These are phyloP conservation scores for Synodontis membranacea DNA, from an alignment of 2,113 vertebrate species.

Conservation along the genomic window DNA sequence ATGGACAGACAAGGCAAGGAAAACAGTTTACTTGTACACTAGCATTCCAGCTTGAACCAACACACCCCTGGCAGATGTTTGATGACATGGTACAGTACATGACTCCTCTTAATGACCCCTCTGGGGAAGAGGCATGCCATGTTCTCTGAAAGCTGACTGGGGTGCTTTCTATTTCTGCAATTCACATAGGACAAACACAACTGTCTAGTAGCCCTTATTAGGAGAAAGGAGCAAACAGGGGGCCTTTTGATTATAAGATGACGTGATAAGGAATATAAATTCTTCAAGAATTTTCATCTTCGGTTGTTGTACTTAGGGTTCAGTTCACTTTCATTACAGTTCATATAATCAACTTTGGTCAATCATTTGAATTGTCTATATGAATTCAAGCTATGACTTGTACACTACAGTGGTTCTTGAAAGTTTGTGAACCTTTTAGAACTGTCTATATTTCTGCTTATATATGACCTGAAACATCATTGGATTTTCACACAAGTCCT, in stretches of 20 bases:
- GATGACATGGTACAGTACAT: slow-evolving; percentile 51
- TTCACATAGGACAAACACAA: slow-evolving; percentile 28
- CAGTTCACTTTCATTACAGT: neutral
- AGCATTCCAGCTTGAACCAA: slow-evolving; percentile 38
- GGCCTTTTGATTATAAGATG: neutral
- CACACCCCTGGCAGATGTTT: slow-evolving; percentile 52
- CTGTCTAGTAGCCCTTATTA: slow-evolving; percentile 18
- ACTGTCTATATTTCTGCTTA: too few relatives aligned
- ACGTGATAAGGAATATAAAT: neutral
- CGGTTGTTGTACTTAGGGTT: neutral
- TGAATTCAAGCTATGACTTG: neutral
- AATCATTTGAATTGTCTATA: neutral
- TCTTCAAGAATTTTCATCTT: neutral
- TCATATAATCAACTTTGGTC: neutral
- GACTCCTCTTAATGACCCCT: slow-evolving; percentile 54
- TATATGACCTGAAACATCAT: too few relatives aligned
- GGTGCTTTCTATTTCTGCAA: slow-evolving; percentile 50
- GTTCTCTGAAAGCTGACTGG: slow-evolving; percentile 46
- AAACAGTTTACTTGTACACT: slow-evolving; percentile 37
- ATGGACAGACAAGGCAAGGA: slow-evolving; percentile 19
- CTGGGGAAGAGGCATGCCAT: slow-evolving; percentile 38
- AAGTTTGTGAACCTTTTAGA: too few relatives aligned
- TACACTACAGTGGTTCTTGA: too few relatives aligned
- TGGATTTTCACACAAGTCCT: too few relatives aligned
- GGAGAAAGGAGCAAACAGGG: neutral